Conservation (phyloP, 2,113 vertebrate species). For the Ploceus nigricollis region DNA sequence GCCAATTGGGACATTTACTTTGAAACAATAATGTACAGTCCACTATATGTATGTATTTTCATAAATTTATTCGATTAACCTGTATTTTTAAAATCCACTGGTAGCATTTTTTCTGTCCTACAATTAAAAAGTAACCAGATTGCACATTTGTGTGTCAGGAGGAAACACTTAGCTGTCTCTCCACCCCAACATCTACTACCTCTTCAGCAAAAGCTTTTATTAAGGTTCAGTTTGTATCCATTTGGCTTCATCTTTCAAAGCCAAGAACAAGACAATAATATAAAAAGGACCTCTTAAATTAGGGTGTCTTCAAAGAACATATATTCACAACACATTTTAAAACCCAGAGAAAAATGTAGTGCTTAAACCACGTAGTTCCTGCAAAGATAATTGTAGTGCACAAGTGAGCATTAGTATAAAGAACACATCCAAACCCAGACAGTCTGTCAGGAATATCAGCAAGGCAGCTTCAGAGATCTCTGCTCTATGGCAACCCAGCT, state of each 20-base stretch:
- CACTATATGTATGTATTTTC: not conserved
- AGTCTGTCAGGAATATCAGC: not conserved
- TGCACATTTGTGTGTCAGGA: not conserved
- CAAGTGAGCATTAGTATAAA: accelerated
- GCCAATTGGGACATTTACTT: not conserved
- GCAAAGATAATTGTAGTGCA: not conserved
- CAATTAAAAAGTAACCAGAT: not conserved
- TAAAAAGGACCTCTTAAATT: not conserved
- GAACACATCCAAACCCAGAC: not conserved
- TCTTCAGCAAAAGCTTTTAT: not conserved
- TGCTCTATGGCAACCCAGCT: not conserved
- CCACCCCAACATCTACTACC: not conserved
- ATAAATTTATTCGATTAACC: not conserved
- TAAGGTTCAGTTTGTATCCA: not conserved
- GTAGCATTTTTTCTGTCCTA: not conserved
- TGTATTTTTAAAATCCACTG: not conserved
- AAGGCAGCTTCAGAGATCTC: not conserved
- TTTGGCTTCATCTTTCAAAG: not conserved
- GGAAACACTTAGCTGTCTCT: not conserved
- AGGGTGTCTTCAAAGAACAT: not conserved
- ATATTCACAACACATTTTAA: not conserved
- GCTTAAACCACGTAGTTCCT: not conserved
- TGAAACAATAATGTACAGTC: not conserved
- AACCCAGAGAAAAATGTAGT: not conserved
- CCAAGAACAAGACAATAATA: not conserved